A percentile compares a stretch with the other conserved stretches of the same genome.
These are phyloP conservation scores for Polymixis flavicincta DNA, from an alignment of 2,888 invertebrate species.

Conservation along the genomic window DNA sequence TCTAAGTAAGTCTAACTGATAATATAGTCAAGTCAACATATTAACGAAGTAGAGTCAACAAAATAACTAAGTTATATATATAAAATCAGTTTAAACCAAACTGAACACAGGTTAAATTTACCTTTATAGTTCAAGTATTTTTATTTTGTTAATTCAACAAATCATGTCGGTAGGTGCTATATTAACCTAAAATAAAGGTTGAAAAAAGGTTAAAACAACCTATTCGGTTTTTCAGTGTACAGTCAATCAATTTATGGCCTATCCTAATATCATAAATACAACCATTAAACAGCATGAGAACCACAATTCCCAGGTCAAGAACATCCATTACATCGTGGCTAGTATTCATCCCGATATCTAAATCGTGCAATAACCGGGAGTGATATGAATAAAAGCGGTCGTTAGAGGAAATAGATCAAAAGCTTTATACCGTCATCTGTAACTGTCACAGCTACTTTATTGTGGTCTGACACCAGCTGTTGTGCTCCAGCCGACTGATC, in stretches of 20 bases:
- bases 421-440: slow-evolving; percentile 80
- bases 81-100: too few species aligned
- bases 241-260: neutral
- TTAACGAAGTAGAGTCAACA: too few species aligned
- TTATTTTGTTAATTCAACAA: too few species aligned
- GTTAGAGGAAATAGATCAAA: slow-evolving; percentile 84
- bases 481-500: slow-evolving; percentile 64
- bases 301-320: slow-evolving; percentile 54
- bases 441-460: slow-evolving; percentile 81
- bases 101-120: too few species aligned
- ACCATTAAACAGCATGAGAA: slow-evolving; percentile 31
- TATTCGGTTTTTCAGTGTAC: too few species aligned
- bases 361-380: slow-evolving; percentile 58
- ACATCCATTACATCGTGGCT: slow-evolving; percentile 31
- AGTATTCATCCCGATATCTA: slow-evolving; percentile 60
- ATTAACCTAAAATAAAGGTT: too few species aligned
- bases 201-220: too few species aligned
- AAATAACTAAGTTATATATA: too few species aligned
- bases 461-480: slow-evolving; percentile 82
- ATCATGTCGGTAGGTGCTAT: too few species aligned
- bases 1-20: too few species aligned
- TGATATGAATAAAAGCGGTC: slow-evolving; percentile 71
- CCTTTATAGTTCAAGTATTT: too few species aligned
- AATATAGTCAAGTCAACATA: too few species aligned
- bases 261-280: slow-evolving; percentile 9